Base-by-base conservation (phyloP, 2,797 vertebrate genomes). In the Selene dorsalis region DNA sequence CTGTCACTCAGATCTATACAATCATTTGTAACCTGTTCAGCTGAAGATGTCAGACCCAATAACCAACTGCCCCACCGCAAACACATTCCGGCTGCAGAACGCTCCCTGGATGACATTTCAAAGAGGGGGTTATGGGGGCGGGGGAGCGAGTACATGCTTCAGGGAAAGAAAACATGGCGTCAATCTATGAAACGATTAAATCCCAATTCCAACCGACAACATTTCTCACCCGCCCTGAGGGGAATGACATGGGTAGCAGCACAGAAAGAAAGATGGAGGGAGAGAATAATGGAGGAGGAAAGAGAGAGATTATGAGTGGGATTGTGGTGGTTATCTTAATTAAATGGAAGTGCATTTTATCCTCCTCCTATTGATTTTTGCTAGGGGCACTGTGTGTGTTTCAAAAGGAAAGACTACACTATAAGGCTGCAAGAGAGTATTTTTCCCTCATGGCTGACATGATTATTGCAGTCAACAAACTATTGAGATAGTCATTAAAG, bases 241-340 rank as follows among this genome's bases (percentile, higher is more conserved):
- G 78, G 56, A 84, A 70, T 66, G 83, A 87, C 84, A 85, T 1
- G 67, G 72, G 80, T 62, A 73, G 81, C 26, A 7, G 79, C 73
- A 77, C 43, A 69, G 66, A 85, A 76, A 77, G 73, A 78, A 63
- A 79, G 66, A 84, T 0, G 57, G 77, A 73, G 61, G 61, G 80
- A 77, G 72, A 73, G 83, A 68, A 73, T 13, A 45, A 79, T 28
- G 61, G 59, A 79, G 82, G 62, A 68, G 67, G 64, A 77, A 62
- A 72, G 61, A 69, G 60, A 81, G 77, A 89, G 87, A 91, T 92
- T 88, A 89, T 85, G 73, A 85, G 82, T 38, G 48, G 84, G 77
- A 89, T 86, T 88, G 87, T 80, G 88, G 65, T 83, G 87, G 86
- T 93, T 92, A 93, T 93, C 93, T 92, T 93, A 93, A 94, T 93